phyloP scores from a whole-genome alignment of 2,888 invertebrate species.

The Tipula confusa region DNA sequence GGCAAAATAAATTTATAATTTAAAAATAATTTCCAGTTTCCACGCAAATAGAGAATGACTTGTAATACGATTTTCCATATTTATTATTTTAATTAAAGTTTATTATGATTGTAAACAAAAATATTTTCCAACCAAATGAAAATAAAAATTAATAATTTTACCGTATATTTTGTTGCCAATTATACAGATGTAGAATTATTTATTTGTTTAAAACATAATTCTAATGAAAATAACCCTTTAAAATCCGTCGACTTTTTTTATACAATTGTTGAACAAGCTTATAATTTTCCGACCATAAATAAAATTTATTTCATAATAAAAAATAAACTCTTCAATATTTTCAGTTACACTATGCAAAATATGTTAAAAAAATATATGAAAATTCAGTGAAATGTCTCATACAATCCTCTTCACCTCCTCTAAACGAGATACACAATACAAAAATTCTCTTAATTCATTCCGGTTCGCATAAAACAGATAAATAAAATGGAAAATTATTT shows the following conservation, averaged over 20 bases:
- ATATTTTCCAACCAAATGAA: background rate
- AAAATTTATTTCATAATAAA: background rate
- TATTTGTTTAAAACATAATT: background rate
- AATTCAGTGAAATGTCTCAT: background rate
- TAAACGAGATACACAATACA: background rate
- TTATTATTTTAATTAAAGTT: background rate
- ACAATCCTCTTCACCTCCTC: background rate
- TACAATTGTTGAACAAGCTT: background rate
- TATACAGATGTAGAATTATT: background rate
- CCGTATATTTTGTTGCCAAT: background rate
- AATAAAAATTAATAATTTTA: background rate
- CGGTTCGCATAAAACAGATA: background rate
- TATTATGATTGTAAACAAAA: background rate
- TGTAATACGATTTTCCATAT: too few species aligned
- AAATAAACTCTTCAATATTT: background rate
- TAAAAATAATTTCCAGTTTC: too few species aligned
- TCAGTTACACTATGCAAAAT: background rate
- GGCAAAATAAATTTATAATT: too few species aligned
- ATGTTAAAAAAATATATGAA: background rate
- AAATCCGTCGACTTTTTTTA: background rate
- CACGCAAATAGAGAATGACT: too few species aligned
- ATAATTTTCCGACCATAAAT: background rate
- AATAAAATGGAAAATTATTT: background rate
- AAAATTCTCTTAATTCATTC: background rate
- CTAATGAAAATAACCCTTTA: background rate